These are phyloP conservation scores for Polypedilum vanderplanki DNA, from an alignment of 1,140 invertebrate genomes.

Conservation along the genomic window DNA sequence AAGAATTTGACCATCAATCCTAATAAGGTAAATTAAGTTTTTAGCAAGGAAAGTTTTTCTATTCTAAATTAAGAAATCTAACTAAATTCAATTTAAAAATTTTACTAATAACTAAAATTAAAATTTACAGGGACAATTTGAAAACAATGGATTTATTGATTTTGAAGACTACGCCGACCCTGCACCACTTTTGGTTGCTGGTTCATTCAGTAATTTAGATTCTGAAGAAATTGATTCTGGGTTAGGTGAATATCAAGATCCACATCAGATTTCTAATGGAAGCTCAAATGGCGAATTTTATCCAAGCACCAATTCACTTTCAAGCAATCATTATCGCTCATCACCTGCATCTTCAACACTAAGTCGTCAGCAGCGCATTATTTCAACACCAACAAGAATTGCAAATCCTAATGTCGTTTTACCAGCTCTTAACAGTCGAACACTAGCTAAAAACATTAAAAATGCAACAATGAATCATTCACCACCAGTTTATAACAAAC, in stretches of 20 bases:
- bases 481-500: neutral
- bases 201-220: conserved; percentile 55
- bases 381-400: conserved; percentile 70
- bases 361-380: conserved; percentile 39
- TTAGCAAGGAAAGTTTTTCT: neutral
- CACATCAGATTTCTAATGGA: conserved; percentile 33
- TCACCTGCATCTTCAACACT: conserved; percentile 38
- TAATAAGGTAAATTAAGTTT: conserved; percentile 35
- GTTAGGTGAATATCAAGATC: conserved; percentile 42
- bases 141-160: conserved; percentile 66
- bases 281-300: conserved; percentile 35
- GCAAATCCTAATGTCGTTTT: conserved; percentile 62
- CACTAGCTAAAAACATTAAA: conserved; percentile 14
- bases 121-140: conserved; percentile 52
- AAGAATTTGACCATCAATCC: conserved; percentile 38
- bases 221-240: conserved; percentile 34
- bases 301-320: conserved; percentile 44
- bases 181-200: conserved; percentile 63
- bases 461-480: conserved; percentile 27
- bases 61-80: neutral
- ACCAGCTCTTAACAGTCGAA: conserved; percentile 55
- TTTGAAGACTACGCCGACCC: conserved; percentile 62
- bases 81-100: conserved; percentile 35
- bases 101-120: too few species aligned
- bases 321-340: conserved; percentile 45